Evolutionary conservation across 2,797 vertebrate genomes (phyloP).

Genomic region (Mionectes olivaceus): DNA sequence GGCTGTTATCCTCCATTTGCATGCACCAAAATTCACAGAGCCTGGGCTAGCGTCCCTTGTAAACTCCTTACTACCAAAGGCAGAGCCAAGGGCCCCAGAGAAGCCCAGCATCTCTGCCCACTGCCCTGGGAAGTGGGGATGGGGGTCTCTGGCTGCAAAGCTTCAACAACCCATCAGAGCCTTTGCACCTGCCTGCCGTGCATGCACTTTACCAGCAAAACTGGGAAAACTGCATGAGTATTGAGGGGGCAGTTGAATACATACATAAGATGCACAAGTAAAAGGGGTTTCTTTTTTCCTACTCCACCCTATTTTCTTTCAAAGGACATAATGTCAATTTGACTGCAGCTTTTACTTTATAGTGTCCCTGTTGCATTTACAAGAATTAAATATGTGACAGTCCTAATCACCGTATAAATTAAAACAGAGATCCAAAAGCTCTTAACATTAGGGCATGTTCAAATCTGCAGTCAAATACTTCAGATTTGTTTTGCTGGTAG

Average conservation of each 20-base stretch:
- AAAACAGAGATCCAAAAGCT: neutral
- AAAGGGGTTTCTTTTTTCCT: neutral
- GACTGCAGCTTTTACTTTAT: neutral
- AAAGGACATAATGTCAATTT: neutral
- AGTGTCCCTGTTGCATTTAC: neutral
- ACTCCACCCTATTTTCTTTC: neutral
- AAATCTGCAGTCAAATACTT: neutral
- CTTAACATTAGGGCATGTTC: neutral
- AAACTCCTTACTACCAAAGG: neutral
- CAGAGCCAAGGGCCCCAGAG: neutral
- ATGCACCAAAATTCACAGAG: fast-evolving
- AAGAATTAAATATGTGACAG: neutral
- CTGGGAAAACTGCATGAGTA: neutral
- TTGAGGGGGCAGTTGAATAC: neutral
- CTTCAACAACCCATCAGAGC: neutral
- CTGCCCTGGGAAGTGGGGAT: neutral
- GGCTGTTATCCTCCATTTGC: neutral
- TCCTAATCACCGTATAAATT: neutral
- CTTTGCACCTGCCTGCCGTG: neutral
- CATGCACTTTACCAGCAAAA: neutral
- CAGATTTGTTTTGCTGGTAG: neutral
- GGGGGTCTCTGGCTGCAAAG: neutral
- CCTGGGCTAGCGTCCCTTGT: neutral
- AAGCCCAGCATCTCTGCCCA: neutral
- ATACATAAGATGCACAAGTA: fast-evolving